Conservation (phyloP, 2,797 vertebrate species). For the Tenualosa ilisha region DNA sequence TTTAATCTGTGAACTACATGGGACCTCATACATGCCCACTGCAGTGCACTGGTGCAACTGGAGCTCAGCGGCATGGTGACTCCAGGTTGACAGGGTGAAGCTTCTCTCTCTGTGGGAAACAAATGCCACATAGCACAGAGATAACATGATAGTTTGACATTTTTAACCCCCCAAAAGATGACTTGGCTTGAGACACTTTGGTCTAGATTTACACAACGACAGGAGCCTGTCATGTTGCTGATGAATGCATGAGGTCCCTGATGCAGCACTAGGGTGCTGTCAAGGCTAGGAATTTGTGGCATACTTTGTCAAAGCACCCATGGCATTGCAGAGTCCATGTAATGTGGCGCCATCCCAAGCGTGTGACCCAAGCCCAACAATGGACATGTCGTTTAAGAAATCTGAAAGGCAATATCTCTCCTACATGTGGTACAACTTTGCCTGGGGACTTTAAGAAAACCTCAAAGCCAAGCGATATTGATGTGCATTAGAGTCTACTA, state of each 20-base stretch:
- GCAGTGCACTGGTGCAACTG: background rate
- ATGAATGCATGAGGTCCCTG: background rate
- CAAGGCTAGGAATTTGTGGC: background rate
- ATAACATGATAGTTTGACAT: conserved; percentile 21
- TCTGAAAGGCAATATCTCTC: background rate
- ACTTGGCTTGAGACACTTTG: conserved; percentile 21
- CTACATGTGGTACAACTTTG: background rate
- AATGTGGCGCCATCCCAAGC: background rate
- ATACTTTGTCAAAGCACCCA: conserved; percentile 6
- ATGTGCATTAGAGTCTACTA: background rate
- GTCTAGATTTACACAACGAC: conserved; percentile 21
- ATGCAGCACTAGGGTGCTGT: background rate
- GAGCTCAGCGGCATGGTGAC: background rate
- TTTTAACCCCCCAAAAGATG: background rate
- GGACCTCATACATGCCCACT: background rate
- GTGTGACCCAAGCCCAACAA: background rate
- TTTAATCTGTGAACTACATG: background rate
- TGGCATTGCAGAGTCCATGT: background rate
- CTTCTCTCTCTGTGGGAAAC: background rate
- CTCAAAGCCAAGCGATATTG: background rate
- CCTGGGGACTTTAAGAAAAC: background rate
- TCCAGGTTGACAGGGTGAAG: background rate
- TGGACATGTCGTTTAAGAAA: background rate
- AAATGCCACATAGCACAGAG: background rate
- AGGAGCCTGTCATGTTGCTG: background rate